Evolutionary conservation across 2,797 vertebrate species (phyloP), one percentile per base, ranked within the genome.

Genomic region (Streptopelia turtur): DNA sequence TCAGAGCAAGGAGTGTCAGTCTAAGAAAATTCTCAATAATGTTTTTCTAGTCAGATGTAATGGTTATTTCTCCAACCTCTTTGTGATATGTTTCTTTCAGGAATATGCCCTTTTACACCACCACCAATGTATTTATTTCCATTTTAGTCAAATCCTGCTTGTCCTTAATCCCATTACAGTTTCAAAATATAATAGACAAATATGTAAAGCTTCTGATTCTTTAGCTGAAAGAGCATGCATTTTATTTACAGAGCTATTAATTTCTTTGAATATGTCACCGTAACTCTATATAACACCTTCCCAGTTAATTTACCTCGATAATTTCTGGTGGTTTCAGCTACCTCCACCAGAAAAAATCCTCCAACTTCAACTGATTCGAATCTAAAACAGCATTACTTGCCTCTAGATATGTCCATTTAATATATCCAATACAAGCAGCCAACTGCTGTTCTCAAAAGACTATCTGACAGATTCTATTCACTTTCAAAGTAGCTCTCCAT

Each of bases 391-490:
- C 96, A 89, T 94, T 89, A 33, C 94, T 93, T 94, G 86, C 93
- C 95, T 97, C 96, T 91, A 94, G 97, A 97, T 97, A 95, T 97
- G 95, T 95, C 97, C 97, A 96, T 97, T 98, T 98, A 97, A 97
- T 97, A 97, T 90, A 96, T 90, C 96, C 96, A 89, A 71, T 82
- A 95, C 96, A 92, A 95, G 96, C 97, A 97, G 97, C 96, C 97
- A 96, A 97, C 97, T 97, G 96, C 97, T 97, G 96, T 92, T 98
- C 97, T 97, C 98, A 98, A 98, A 98, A 97, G 97, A 96, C 93
- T 71, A 96, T 97, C 97, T 98, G 98, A 98, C 97, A 98, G 97
- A 96, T 97, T 95, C 98, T 97, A 98, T 98, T 98, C 97, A 98
- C 97, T 98, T 98, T 97, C 97, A 98, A 97, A 98, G 98, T 92